Evolutionary conservation across 2,113 vertebrate genomes (phyloP).

Genomic region (Anguilla japonica): DNA sequence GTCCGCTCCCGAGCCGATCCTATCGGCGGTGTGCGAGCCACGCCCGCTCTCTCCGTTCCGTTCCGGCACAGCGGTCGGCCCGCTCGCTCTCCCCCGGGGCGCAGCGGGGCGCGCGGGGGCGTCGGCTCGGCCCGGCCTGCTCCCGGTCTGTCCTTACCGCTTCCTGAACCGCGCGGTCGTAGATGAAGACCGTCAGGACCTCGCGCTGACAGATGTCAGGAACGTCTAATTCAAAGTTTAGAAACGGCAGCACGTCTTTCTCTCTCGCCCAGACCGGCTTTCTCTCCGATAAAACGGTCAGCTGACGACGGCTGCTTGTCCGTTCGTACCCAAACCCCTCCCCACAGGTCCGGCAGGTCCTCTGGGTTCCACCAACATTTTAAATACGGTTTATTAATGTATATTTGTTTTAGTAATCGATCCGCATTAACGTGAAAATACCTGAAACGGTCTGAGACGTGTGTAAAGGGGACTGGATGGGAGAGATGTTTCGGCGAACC

Average conservation of each 20-base stretch:
- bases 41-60: neutral
- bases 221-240: neutral
- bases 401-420: neutral
- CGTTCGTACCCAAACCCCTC: neutral
- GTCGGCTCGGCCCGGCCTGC: neutral
- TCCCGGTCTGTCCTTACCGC: neutral
- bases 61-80: neutral
- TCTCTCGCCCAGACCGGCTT: neutral
- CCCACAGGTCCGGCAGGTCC: neutral
- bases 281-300: neutral
- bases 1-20: neutral
- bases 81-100: neutral
- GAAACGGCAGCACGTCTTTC: neutral
- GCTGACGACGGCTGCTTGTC: neutral
- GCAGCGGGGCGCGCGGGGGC: neutral
- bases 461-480: neutral
- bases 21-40: neutral
- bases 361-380: neutral
- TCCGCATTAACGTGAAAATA: neutral
- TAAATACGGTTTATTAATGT: neutral
- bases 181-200: neutral
- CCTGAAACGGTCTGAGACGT: neutral
- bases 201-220: neutral
- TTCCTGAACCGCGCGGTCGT: neutral
- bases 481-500: neutral